These are phyloP conservation scores for Addax nasomaculatus DNA, from an alignment of 2,113 vertebrate species.

Conservation along the genomic window DNA sequence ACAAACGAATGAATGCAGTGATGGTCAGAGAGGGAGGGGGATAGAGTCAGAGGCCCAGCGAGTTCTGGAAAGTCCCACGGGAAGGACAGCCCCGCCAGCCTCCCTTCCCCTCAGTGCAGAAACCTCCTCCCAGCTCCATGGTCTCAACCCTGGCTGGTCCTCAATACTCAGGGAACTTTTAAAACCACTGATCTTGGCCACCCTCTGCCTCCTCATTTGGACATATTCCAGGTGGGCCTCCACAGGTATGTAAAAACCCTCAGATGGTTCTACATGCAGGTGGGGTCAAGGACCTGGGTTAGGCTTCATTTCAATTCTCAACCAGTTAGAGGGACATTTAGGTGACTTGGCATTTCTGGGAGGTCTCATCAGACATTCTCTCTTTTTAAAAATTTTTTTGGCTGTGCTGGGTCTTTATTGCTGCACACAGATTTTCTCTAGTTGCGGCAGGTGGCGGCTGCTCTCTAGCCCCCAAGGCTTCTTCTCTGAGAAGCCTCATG, in stretches of 20 bases:
- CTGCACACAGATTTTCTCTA: neutral
- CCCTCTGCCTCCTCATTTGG: too few species aligned
- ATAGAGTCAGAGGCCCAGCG: fast-evolving
- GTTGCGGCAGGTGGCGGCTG: neutral
- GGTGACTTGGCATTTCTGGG: neutral
- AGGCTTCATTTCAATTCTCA: neutral
- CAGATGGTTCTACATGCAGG: neutral
- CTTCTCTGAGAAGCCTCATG: neutral
- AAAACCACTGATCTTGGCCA: neutral
- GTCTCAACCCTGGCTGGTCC: neutral
- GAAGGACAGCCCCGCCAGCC: neutral
- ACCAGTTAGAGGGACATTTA: neutral
- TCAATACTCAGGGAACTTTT: neutral
- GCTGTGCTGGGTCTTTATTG: neutral
- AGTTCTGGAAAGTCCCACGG: fast-evolving
- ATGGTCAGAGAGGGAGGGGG: fast-evolving
- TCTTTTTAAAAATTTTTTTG: neutral
- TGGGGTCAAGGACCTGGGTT: neutral
- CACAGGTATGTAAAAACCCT: neutral
- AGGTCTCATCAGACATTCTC: neutral
- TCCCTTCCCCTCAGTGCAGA: fast-evolving
- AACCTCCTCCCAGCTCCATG: too few species aligned
- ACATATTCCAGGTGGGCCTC: neutral
- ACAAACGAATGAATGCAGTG: neutral
- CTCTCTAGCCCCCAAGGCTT: neutral